These are phyloP conservation scores for Agonopterix alstromeriana DNA, from an alignment of 2,888 invertebrate species.

Conservation along the genomic window DNA sequence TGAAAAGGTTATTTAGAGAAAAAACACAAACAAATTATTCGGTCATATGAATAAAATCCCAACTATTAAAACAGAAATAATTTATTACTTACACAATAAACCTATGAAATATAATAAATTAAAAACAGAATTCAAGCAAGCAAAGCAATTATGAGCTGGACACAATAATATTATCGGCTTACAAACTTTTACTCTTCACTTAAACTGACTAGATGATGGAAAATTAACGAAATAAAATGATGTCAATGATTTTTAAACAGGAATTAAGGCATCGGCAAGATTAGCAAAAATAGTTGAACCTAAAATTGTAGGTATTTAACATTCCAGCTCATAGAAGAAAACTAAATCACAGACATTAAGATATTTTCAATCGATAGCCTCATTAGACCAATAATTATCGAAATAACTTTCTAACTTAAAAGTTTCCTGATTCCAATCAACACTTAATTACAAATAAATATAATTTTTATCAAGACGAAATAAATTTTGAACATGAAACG, in stretches of 20 bases:
- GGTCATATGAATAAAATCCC: no score
- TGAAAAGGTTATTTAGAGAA: neutral
- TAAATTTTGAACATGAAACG: neutral
- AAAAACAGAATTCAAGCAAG: conserved; percentile 19
- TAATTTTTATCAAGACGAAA: neutral
- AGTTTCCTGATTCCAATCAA: neutral
- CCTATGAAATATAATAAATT: conserved; percentile 13
- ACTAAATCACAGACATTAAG: conserved; percentile 26
- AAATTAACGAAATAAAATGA: no score
- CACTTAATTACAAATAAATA: neutral
- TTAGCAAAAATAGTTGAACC: no score
- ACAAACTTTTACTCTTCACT: no score
- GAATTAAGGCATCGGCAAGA: no score
- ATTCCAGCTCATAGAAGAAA: conserved; percentile 25
- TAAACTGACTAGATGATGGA: no score
- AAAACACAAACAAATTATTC: neutral
- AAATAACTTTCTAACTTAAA: neutral
- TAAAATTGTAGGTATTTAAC: no score
- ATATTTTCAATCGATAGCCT: conserved; percentile 22
- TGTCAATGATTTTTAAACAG: no score
- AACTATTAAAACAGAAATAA: conserved; percentile 24
- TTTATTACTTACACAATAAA: conserved; percentile 27
- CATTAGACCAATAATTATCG: conserved; percentile 15
- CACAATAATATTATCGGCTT: neutral
- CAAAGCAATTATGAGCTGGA: conserved; percentile 18